Conservation (phyloP, 1,140 invertebrate species). For the silkworm (Bombyx mori) region DNA sequence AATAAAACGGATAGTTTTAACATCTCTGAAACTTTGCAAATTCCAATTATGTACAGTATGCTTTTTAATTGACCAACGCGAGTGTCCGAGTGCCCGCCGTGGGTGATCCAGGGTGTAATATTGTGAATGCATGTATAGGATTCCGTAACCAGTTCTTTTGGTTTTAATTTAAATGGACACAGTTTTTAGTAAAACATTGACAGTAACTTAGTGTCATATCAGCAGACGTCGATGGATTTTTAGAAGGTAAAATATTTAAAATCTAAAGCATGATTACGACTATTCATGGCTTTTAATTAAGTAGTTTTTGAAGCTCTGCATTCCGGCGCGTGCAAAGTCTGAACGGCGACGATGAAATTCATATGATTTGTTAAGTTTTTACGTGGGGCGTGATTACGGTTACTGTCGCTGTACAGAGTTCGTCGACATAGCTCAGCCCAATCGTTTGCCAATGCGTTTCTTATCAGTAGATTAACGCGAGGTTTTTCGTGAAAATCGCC, state of each 20-base stretch:
- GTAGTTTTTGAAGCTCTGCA: background rate
- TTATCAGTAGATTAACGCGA: constrained; percentile 13
- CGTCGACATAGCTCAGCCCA: background rate
- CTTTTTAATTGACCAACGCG: constrained; percentile 2
- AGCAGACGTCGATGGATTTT: constrained; percentile 34
- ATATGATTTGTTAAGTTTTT: constrained; percentile 17
- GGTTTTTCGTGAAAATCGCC: no score
- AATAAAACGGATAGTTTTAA: background rate
- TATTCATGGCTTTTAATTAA: no score
- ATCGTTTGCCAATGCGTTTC: constrained; percentile 1
- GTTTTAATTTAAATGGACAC: constrained; percentile 7
- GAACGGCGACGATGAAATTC: constrained; percentile 5
- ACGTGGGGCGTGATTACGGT: constrained; percentile 10
- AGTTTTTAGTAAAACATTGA: background rate
- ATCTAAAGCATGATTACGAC: no score
- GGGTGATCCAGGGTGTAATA: constrained; percentile 9
- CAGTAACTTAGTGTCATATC: background rate
- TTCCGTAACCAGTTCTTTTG: constrained; percentile 3
- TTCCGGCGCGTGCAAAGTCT: constrained; percentile 2
- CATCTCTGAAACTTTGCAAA: background rate
- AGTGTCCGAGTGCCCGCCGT: constrained; percentile 6
- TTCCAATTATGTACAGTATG: constrained; percentile 1
- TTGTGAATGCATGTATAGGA: constrained; percentile 7
- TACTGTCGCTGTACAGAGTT: background rate
- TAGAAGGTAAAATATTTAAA: constrained; percentile 31